These are phyloP conservation scores for Eretmocerus hayati DNA, from an alignment of 2,888 invertebrate genomes.

Conservation along the genomic window DNA sequence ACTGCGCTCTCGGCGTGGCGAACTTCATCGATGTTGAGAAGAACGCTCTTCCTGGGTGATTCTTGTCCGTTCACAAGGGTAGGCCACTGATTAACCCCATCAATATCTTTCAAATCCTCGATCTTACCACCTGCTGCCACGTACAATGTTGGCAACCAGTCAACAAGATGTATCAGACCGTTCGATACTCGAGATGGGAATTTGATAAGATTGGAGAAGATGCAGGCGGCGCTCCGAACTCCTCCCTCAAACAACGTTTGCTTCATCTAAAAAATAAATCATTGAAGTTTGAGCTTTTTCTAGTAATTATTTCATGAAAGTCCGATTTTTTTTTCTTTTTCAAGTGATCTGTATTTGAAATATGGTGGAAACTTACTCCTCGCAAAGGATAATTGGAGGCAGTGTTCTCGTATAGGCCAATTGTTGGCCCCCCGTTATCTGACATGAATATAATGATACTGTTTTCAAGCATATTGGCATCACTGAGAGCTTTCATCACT, in stretches of 20 bases:
- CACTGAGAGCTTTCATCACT: constrained; percentile 49
- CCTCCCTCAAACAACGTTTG: constrained; percentile 80
- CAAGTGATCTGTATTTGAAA: no score
- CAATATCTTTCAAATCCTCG: constrained; percentile 48
- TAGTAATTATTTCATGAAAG: no score
- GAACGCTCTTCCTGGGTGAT: constrained; percentile 53
- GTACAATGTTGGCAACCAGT: constrained; percentile 73
- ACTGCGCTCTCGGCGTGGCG: constrained; percentile 25
- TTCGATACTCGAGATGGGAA: constrained; percentile 53
- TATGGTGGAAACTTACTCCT: constrained; percentile 47
- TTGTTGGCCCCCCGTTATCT: constrained; percentile 55
- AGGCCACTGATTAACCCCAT: constrained; percentile 47
- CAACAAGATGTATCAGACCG: constrained; percentile 69
- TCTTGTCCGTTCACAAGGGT: constrained; percentile 19
- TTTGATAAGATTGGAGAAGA: constrained; percentile 63
- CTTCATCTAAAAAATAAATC: constrained; percentile 58
- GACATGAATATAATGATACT: constrained; percentile 57
- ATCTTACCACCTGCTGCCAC: constrained; percentile 40
- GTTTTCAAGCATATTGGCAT: constrained; percentile 50
- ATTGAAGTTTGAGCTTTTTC: no score
- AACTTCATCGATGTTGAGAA: constrained; percentile 65
- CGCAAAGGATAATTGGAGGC: constrained; percentile 59
- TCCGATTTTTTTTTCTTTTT: no score
- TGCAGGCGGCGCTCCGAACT: constrained; percentile 65
- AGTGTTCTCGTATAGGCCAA: constrained; percentile 49